Conservation (phyloP, 2,113 vertebrate species). For the Cephalopterus ornatus region DNA sequence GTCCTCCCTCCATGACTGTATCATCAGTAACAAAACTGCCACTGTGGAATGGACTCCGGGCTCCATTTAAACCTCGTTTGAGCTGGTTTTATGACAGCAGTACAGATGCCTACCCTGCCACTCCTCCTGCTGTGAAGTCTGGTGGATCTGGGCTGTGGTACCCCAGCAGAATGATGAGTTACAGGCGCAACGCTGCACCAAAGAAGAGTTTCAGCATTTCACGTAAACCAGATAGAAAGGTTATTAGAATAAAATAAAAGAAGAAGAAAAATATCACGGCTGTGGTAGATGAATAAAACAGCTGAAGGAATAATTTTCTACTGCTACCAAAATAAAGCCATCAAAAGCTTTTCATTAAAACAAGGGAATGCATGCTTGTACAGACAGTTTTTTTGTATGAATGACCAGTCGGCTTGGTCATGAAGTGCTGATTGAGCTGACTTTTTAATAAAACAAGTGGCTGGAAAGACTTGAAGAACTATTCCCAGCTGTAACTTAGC, state of each 20-base stretch:
- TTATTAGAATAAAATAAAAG: not conserved
- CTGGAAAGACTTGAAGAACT: slow-evolving; percentile 1
- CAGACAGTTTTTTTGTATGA: not conserved
- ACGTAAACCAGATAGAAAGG: not conserved
- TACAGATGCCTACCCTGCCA: not conserved
- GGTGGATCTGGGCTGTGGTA: not conserved
- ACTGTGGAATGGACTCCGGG: not conserved
- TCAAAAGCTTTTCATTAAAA: slow-evolving; percentile 15
- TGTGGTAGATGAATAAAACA: not conserved
- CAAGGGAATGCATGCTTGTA: not conserved
- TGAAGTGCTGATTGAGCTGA: not conserved
- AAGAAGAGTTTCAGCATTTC: not conserved
- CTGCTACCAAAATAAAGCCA: slow-evolving; percentile 14
- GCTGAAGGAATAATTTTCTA: not conserved
- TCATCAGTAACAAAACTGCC: not conserved
- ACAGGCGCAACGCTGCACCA: not conserved
- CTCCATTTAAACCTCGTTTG: not conserved
- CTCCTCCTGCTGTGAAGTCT: not conserved
- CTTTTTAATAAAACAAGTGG: not conserved
- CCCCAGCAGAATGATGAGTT: not conserved
- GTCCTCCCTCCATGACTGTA: not conserved
- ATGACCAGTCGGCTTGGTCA: not conserved
- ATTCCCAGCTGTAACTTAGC: not conserved
- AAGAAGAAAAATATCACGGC: not conserved
- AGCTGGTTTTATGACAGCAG: not conserved